Conservation (phyloP, 2,797 vertebrate genomes). For the Tokudaia muenninki region DNA sequence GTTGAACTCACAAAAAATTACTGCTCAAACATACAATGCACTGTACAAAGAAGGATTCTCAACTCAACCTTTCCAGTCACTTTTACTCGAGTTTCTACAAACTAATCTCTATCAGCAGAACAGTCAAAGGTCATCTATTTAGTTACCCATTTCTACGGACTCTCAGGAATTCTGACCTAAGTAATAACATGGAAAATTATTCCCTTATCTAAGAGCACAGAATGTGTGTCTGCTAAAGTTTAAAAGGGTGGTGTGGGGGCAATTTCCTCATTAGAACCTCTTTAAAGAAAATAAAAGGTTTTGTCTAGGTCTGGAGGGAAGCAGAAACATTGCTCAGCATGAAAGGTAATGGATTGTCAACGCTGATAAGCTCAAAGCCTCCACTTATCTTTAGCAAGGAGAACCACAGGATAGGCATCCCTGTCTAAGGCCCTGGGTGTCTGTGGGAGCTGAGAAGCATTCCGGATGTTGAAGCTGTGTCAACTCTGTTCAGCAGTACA, state of each 20-base stretch:
- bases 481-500: not conserved
- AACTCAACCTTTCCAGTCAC: not conserved
- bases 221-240: constrained; percentile 8
- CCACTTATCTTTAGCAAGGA: constrained; percentile 58
- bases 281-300: constrained; percentile 70
- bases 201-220: constrained; percentile 16
- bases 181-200: constrained; percentile 34
- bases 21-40: not conserved
- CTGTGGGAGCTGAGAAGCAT: constrained; percentile 12
- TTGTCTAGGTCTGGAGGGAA: constrained; percentile 60
- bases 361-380: constrained; percentile 46
- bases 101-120: not conserved
- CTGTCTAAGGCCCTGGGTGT: not conserved
- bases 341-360: constrained; percentile 65
- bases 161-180: not conserved
- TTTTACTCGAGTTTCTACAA: not conserved
- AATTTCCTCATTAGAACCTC: constrained; percentile 52
- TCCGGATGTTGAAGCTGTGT: not conserved
- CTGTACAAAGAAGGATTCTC: constrained; percentile 7
- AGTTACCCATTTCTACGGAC: not conserved
- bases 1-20: constrained; percentile 33
- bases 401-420: constrained; percentile 47
- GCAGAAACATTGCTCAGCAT: constrained; percentile 54
- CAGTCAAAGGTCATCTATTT: constrained; percentile 24
- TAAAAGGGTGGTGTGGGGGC: not conserved